phyloP scores from a whole-genome alignment of 2,113 vertebrate species.

The Pluvianellus socialis region DNA sequence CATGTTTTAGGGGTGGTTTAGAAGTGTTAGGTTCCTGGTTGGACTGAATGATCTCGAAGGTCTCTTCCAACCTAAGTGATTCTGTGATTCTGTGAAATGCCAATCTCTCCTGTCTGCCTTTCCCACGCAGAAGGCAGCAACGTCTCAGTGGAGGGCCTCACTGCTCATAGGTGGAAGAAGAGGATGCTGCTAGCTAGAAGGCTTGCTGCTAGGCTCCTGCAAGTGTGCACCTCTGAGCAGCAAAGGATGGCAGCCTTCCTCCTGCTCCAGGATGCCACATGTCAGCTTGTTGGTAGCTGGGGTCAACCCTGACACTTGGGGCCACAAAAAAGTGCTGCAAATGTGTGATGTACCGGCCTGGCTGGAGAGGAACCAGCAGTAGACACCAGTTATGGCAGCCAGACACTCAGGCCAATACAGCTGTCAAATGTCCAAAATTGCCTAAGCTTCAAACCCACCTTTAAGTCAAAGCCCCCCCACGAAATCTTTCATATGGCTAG shows the following conservation, averaged over 20 bases:
- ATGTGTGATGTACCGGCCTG: neutral
- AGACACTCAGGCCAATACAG: neutral
- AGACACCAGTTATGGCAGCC: neutral
- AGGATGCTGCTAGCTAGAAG: neutral
- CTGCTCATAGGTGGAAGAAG: neutral
- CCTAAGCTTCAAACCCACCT: neutral
- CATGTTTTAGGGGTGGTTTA: too few species aligned
- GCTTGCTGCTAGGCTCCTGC: neutral
- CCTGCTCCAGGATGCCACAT: neutral
- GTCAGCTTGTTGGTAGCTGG: neutral
- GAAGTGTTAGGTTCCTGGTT: too few species aligned
- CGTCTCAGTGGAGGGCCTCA: rapidly evolving
- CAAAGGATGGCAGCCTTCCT: neutral
- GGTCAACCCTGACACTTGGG: rapidly evolving
- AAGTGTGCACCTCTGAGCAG: neutral
- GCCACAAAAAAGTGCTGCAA: neutral
- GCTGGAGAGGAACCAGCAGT: neutral
- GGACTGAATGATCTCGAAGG: too few species aligned
- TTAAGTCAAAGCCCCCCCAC: neutral
- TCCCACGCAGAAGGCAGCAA: neutral
- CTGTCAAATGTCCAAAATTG: neutral
- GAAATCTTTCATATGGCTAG: neutral
- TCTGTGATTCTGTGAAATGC: neutral
- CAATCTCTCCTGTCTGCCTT: neutral
- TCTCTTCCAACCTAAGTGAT: too few species aligned